Base-by-base conservation (phyloP, 2,113 vertebrate species). In the Vombatus ursinus region DNA sequence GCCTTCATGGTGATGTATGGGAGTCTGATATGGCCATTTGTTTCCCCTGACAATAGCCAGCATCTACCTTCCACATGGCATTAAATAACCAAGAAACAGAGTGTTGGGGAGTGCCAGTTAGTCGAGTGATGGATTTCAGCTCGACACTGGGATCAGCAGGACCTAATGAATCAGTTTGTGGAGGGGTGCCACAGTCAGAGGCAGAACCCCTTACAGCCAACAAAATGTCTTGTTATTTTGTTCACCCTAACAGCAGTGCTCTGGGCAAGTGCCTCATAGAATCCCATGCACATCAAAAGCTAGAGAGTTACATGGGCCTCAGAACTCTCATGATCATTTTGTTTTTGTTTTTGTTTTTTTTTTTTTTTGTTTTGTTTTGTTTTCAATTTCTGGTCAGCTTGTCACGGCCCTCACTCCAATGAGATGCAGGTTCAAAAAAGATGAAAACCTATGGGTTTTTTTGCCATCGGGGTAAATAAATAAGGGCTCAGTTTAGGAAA, bases 391-490 rank as follows among this genome's bases (percentile, higher is more conserved):
- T 44, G 44, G 92, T 97, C 25, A 57, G 8, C 61, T 51, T 47
- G 91, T 93, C 92, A 95, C 90, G 91, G 91, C 25, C 95, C 93
- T 89, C 95, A 95, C 12, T 93, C 96, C 89, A 95, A 92, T 50
- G 91, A 95, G 93, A 53, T 92, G 92, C 49, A 94, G 96, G 96
- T 96, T 98, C 96, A 96, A 96, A 97, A 97, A 90, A 97, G 92
- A 98, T 96, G 57, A 97, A 97, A 96, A 94, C 57, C 90, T 48
- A 91, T 94, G 90, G 89, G 92, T 31, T 61, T 61, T 97, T 97
- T 96, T 94, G 94, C 52, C 90, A 97, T 53, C 44, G 97, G 96
- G 95, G 89, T 92, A 97, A 98, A 98, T 95, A 97, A 97, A 97
- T 50, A 96, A 89, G 95, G 9, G 23, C 95, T 97, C 96, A 52